Percentiles rank a stretch among this genome's conserved stretches.
These are phyloP conservation scores for Hemibagrus wyckioides DNA, from an alignment of 2,113 vertebrate genomes.

Conservation along the genomic window DNA sequence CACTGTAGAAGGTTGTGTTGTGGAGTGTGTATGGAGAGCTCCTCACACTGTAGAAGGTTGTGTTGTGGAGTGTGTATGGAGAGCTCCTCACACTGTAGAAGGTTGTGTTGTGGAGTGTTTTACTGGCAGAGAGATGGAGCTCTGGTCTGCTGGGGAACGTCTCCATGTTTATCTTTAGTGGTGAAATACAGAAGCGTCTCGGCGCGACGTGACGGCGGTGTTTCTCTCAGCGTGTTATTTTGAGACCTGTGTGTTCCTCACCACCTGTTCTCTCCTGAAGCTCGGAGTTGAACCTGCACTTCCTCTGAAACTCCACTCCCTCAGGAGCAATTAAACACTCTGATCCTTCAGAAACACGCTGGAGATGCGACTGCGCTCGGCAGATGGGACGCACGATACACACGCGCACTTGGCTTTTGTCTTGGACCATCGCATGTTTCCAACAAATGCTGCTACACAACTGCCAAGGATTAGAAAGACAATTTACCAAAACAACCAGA, in stretches of 20 bases:
- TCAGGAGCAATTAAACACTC: slow-evolving; percentile 58
- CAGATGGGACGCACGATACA: slow-evolving; percentile 51
- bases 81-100: too few relatives aligned
- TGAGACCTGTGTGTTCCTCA: slow-evolving; percentile 1
- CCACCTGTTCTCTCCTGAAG: slow-evolving; percentile 52
- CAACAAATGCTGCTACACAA: slow-evolving; percentile 40
- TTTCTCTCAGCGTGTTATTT: background rate
- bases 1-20: too few relatives aligned
- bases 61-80: too few relatives aligned
- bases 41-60: too few relatives aligned
- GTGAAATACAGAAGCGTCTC: background rate
- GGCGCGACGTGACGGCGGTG: background rate
- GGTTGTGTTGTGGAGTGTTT: too few relatives aligned
- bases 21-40: too few relatives aligned
- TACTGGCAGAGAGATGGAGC: background rate
- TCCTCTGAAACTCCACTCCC: slow-evolving; percentile 45
- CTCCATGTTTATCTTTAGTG: background rate
- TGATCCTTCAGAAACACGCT: slow-evolving; percentile 37
- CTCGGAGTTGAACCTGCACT: slow-evolving; percentile 42
- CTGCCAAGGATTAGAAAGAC: slow-evolving; percentile 44
- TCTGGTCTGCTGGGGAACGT: background rate
- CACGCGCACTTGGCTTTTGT: slow-evolving; percentile 48
- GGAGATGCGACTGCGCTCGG: slow-evolving; percentile 36
- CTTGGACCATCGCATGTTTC: slow-evolving; percentile 42
- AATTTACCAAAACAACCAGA: slow-evolving; percentile 16